Evolutionary conservation across 2,797 vertebrate genomes (phyloP), one percentile per base, ranked within the genome.

Genomic region (Brachyalestes nurse): DNA sequence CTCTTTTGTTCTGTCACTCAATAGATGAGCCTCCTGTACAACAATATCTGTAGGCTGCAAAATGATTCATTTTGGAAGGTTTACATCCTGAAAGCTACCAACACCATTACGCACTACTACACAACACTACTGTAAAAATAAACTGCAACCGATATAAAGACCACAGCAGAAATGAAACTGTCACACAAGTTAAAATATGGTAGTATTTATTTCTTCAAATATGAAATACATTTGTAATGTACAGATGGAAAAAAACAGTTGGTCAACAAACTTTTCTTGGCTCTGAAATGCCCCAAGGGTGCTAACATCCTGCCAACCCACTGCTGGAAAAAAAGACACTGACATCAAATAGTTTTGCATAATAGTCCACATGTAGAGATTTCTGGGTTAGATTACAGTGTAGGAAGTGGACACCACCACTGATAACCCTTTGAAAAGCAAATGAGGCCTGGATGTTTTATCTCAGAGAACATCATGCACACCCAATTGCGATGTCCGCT

Each of bases 341-440:
- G n/a, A 66, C 38, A 66, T 66, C 17, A 42, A 55, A 72, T 72
- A n/a, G 6, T 17, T 75, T 79, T 75, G 81, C 76, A 75, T 55
- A 70, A 79, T 40, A 42, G 21, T 75, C 34, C 23, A 71, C 71
- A 64, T 38, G 61, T 64, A 62, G 65, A 62, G 64, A 79, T 87
- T 77, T 85, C 84, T 77, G 83, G 53, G 49, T 53, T 40, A 72
- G 80, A 85, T 86, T 76, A 65, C 9, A 28, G 61, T 12, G 6
- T 23, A 74, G 81, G 85, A 86, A 84, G 71, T 78, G 28, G 25
- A 72, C 19, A 28, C 45, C 23, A 62, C 64, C 64, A 60, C 62
- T 71, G 74, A 77, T 58, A 60, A 42, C 1, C 17, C 78, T 80
- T 86, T 84, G 83, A 86, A 82, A 81, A 84, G 62, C 67, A 62